Percentiles rank a stretch among this genome's conserved stretches.
These are phyloP conservation scores for Aquatica leii DNA, from an alignment of 2,888 invertebrate genomes.

Conservation along the genomic window DNA sequence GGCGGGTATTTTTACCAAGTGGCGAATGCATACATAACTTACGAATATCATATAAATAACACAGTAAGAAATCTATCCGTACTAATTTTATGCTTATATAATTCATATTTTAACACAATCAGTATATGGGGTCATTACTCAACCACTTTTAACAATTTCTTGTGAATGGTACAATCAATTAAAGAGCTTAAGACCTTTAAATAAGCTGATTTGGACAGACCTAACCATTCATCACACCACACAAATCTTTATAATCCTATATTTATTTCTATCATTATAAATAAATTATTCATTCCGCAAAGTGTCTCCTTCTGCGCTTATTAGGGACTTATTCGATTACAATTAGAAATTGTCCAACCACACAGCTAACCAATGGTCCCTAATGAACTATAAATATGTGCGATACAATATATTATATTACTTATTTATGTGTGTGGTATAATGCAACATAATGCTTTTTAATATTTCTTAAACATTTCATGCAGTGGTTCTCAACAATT, in stretches of 20 bases:
- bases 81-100: slow-evolving; percentile 60
- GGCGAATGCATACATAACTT: slow-evolving; percentile 47
- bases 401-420: slow-evolving; percentile 59
- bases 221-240: slow-evolving; percentile 58
- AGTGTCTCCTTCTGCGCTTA: slow-evolving; percentile 57
- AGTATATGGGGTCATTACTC: slow-evolving; percentile 42
- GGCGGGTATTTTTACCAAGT: not conserved
- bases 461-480: slow-evolving; percentile 55
- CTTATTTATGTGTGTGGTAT: slow-evolving; percentile 59
- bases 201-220: slow-evolving; percentile 33
- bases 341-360: slow-evolving; percentile 61
- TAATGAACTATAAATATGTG: slow-evolving; percentile 62
- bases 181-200: slow-evolving; percentile 34
- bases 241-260: slow-evolving; percentile 62
- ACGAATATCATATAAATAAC: slow-evolving; percentile 15
- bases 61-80: slow-evolving; percentile 44
- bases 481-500: slow-evolving; percentile 37
- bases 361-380: slow-evolving; percentile 57
- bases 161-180: slow-evolving; percentile 45
- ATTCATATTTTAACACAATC: slow-evolving; percentile 57
- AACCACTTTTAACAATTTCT: slow-evolving; percentile 33
- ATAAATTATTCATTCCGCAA: slow-evolving; percentile 60
- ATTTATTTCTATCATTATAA: slow-evolving; percentile 61
- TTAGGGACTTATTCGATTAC: slow-evolving; percentile 60
- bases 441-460: slow-evolving; percentile 52